phyloP scores from a whole-genome alignment of 2,113 vertebrate species.

The Amphiprion percula region DNA sequence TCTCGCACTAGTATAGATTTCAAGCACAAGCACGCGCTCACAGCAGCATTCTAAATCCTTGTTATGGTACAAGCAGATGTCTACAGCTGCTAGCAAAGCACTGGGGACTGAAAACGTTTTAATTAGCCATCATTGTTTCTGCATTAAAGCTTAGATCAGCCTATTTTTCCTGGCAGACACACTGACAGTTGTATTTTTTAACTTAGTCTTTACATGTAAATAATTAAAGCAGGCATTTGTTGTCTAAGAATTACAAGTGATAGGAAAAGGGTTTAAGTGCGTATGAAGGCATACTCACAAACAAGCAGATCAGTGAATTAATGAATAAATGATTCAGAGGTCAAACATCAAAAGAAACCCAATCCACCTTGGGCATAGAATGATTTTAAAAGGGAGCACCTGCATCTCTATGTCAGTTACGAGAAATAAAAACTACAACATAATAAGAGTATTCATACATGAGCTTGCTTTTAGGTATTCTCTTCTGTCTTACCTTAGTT shows the following conservation, averaged over 20 bases:
- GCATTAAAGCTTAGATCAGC: slow-evolving; percentile 49
- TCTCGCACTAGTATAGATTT: slow-evolving; percentile 11
- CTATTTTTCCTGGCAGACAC: slow-evolving; percentile 40
- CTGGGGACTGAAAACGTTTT: slow-evolving; percentile 61
- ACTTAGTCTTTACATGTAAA: slow-evolving; percentile 31
- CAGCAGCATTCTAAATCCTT: slow-evolving; percentile 49
- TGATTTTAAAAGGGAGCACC: too few relatives aligned
- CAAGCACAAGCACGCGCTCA: slow-evolving; percentile 17
- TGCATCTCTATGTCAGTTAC: too few relatives aligned
- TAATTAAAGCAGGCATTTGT: slow-evolving; percentile 47
- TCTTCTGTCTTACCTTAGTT: background rate
- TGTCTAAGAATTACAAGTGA: slow-evolving; percentile 26
- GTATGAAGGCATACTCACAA: slow-evolving; percentile 3
- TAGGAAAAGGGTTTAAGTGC: slow-evolving; percentile 10
- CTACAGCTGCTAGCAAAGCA: slow-evolving; percentile 57
- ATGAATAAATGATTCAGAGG: slow-evolving; percentile 17
- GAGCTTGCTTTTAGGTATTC: too few relatives aligned
- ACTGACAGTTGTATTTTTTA: slow-evolving; percentile 22
- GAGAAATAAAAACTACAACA: background rate
- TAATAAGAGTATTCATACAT: too few relatives aligned
- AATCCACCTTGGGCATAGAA: background rate
- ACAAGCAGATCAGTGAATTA: slow-evolving; percentile 19
- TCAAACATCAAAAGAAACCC: background rate
- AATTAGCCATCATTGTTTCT: slow-evolving; percentile 67
- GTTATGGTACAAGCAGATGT: slow-evolving; percentile 52